Conservation (phyloP, 30 jellyfish, hydroid and myxozoan species). For the Phacellophora camtschatica region DNA sequence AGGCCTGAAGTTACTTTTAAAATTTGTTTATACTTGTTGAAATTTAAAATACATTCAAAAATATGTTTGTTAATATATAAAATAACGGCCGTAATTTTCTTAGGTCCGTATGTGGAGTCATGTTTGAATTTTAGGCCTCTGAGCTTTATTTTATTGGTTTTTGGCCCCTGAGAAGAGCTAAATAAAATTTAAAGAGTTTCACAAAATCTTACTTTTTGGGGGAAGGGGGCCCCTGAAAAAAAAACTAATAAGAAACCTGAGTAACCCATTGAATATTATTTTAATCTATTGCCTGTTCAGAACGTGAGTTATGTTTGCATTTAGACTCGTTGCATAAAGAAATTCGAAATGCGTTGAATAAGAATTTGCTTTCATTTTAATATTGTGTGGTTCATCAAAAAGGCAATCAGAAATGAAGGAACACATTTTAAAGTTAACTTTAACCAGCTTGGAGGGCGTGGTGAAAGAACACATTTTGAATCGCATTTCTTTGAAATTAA, state of each 20-base stretch:
- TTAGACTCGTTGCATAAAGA: conserved; percentile 6
- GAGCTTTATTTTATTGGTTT: background rate
- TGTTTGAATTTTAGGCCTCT: conserved; percentile 2
- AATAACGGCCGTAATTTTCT: background rate
- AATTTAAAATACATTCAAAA: too few relatives aligned
- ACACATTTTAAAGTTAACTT: too few relatives aligned
- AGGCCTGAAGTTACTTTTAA: too few relatives aligned
- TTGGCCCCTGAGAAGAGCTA: conserved; percentile 1
- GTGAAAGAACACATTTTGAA: too few relatives aligned
- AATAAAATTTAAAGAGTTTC: background rate
- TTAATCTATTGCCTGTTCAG: background rate
- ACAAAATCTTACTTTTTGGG: background rate
- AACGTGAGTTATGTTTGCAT: conserved; percentile 6
- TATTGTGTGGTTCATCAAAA: background rate
- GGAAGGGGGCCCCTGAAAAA: background rate
- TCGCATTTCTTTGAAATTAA: too few relatives aligned
- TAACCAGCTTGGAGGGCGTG: too few relatives aligned
- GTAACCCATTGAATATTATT: background rate
- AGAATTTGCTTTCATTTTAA: background rate
- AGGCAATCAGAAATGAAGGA: background rate
- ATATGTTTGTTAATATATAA: background rate
- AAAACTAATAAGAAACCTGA: too few relatives aligned
- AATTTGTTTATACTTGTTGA: too few relatives aligned
- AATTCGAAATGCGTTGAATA: too few relatives aligned
- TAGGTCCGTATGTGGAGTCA: background rate